Conservation (phyloP, 2,113 vertebrate species). For the Psammodynastes pulverulentus region DNA sequence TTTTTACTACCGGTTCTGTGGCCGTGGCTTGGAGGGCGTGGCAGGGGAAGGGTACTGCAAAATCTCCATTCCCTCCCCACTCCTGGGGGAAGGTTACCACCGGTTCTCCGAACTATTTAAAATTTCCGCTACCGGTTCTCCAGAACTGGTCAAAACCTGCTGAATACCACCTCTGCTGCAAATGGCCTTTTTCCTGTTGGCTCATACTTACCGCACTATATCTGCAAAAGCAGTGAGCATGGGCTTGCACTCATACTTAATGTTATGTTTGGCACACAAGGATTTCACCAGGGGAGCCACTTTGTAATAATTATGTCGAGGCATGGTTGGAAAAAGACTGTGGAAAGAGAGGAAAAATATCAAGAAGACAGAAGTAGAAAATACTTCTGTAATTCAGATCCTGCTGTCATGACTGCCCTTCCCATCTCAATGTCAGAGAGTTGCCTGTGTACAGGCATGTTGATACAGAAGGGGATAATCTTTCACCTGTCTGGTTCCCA, state of each 20-base stretch:
- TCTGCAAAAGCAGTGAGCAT: constrained; percentile 69
- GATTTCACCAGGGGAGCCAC: constrained; percentile 73
- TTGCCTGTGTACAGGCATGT: not conserved
- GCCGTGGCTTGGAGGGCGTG: too few species aligned
- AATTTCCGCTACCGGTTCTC: too few species aligned
- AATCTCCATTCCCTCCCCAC: too few species aligned
- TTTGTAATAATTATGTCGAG: constrained; percentile 73
- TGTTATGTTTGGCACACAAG: constrained; percentile 70
- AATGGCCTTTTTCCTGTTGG: not conserved
- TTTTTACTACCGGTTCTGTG: too few species aligned
- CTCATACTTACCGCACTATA: constrained; percentile 66
- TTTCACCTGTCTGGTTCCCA: not conserved
- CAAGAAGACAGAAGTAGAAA: not conserved
- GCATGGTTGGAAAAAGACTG: constrained; percentile 78
- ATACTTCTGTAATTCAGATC: not conserved
- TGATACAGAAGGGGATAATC: not conserved
- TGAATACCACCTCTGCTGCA: too few species aligned
- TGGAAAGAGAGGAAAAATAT: not conserved
- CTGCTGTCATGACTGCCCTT: not conserved
- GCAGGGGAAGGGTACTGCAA: too few species aligned
- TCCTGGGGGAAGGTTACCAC: too few species aligned
- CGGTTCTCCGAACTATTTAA: too few species aligned
- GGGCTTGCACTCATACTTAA: constrained; percentile 71
- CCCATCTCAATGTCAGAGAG: not conserved
- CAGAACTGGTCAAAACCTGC: too few species aligned